phyloP scores from a whole-genome alignment of 2,888 invertebrate genomes.

The Prosopocoilus inquinatus region DNA sequence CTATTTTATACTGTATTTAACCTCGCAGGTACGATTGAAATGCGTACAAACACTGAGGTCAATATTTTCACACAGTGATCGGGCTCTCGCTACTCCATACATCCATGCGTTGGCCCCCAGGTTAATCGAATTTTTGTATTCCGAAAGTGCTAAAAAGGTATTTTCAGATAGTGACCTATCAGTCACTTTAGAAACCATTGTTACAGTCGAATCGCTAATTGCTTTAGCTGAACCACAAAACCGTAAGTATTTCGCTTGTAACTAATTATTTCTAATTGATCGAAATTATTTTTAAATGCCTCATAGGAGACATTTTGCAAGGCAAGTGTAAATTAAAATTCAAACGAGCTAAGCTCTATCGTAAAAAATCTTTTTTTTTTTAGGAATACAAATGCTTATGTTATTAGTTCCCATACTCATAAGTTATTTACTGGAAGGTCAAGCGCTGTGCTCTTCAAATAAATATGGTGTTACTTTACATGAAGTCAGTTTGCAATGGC shows the following conservation, averaged over 20 bases:
- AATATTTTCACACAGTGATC: conserved; percentile 71
- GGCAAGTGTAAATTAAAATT: conserved; percentile 46
- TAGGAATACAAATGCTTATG: conserved; percentile 87
- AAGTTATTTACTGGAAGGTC: conserved; percentile 74
- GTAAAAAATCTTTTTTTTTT: conserved; percentile 13
- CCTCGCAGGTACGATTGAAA: conserved; percentile 66
- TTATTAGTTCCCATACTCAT: conserved; percentile 89
- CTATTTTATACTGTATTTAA: conserved; percentile 1
- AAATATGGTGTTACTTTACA: conserved; percentile 73
- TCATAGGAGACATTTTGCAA: conserved; percentile 57
- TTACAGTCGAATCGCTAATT: conserved; percentile 72
- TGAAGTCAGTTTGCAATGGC: conserved; percentile 84
- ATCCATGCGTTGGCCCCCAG: conserved; percentile 79
- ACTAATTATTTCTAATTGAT: conserved; percentile 12
- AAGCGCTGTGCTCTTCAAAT: conserved; percentile 59
- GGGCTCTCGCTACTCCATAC: conserved; percentile 71
- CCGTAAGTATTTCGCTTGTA: conserved; percentile 59
- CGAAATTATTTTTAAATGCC: conserved; percentile 22
- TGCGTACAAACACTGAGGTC: conserved; percentile 77
- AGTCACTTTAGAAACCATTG: conserved; percentile 70
- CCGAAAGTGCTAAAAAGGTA: conserved; percentile 60
- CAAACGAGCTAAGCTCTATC: neutral
- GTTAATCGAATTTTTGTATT: conserved; percentile 72
- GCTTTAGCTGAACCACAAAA: conserved; percentile 72
- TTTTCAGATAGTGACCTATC: conserved; percentile 67